phyloP scores from a whole-genome alignment of 2,113 vertebrate genomes.

The Thunnus maccoyii region DNA sequence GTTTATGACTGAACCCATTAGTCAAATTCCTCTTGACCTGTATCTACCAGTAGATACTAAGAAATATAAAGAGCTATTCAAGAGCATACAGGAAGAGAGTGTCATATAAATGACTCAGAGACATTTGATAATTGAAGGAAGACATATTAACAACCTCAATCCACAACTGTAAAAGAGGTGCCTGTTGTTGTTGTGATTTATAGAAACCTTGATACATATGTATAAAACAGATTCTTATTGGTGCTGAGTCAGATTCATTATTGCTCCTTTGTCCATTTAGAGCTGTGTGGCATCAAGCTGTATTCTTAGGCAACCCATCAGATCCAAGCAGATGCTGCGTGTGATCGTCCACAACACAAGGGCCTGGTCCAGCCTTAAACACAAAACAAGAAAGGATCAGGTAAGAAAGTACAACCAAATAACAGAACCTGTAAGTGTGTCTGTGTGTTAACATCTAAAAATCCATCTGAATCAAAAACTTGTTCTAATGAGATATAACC shows the following conservation, averaged over 20 bases:
- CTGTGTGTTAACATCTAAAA: neutral
- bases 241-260: conserved; percentile 1
- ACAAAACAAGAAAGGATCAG: neutral
- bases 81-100: neutral
- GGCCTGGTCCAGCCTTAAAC: conserved; percentile 79
- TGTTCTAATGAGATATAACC: neutral
- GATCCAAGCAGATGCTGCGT: conserved; percentile 72
- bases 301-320: conserved; percentile 73
- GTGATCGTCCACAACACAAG: conserved; percentile 67
- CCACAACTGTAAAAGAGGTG: neutral
- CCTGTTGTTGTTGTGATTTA: neutral
- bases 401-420: neutral
- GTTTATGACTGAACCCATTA: neutral
- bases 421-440: neutral
- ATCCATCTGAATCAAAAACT: neutral
- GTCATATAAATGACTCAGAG: neutral
- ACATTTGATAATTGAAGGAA: conserved; percentile 3
- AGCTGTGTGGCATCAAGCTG: conserved; percentile 16
- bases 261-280: conserved; percentile 11
- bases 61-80: neutral
- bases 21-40: neutral
- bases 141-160: neutral
- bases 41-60: neutral
- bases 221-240: neutral
- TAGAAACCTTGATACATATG: neutral